phyloP scores from a whole-genome alignment of 2,797 vertebrate species.

The Eutrigla gurnardus region DNA sequence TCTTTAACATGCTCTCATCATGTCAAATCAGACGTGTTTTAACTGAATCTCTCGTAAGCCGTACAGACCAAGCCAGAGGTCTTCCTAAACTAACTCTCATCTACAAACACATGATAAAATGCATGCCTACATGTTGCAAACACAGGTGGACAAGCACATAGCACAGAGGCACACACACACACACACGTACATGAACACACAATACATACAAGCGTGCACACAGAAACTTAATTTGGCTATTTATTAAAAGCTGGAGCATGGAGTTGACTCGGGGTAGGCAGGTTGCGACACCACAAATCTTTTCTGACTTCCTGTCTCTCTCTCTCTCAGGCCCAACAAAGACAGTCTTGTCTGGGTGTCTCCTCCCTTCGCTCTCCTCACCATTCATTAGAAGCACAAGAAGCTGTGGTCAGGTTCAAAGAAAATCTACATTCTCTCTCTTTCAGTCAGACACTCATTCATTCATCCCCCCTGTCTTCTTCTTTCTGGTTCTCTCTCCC shows the following conservation, averaged over 20 bases:
- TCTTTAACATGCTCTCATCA: constrained; percentile 9
- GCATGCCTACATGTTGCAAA: constrained; percentile 23
- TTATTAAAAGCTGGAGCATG: constrained; percentile 65
- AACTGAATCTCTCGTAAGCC: constrained; percentile 30
- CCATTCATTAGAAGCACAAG: constrained; percentile 72
- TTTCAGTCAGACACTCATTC: constrained; percentile 71
- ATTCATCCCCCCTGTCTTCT: constrained; percentile 49
- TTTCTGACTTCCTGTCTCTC: constrained; percentile 68
- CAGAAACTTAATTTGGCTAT: constrained; percentile 42
- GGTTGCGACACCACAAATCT: constrained; percentile 64
- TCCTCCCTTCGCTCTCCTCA: constrained; percentile 49
- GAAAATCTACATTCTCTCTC: constrained; percentile 68
- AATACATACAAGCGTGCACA: constrained; percentile 18
- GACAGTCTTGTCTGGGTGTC: constrained; percentile 71
- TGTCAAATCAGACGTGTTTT: constrained; percentile 27
- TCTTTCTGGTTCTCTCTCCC: constrained; percentile 41
- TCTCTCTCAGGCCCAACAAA: constrained; percentile 65
- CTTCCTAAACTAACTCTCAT: constrained; percentile 44
- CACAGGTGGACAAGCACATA: neutral
- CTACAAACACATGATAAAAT: constrained; percentile 42
- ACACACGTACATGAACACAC: constrained; percentile 21
- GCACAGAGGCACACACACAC: constrained; percentile 22
- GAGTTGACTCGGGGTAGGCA: constrained; percentile 47
- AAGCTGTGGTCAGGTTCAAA: constrained; percentile 77
- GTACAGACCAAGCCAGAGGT: constrained; percentile 20